phyloP scores from a whole-genome alignment of 2,888 invertebrate genomes.

The Torymus aiolomorphi region DNA sequence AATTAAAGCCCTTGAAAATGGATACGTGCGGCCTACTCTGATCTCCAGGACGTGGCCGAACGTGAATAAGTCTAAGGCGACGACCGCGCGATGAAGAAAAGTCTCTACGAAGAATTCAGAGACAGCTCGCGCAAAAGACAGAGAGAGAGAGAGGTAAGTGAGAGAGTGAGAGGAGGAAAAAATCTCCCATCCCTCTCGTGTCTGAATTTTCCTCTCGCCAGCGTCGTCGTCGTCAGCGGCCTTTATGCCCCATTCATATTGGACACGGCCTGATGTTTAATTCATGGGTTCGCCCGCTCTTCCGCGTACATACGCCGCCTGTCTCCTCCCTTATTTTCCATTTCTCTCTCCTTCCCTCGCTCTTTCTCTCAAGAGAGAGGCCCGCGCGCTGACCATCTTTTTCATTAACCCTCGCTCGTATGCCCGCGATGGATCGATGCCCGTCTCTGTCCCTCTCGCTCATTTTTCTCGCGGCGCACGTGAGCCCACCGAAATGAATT shows the following conservation, averaged over 20 bases:
- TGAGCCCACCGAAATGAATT: conserved; percentile 33
- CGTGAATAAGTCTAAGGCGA: neutral
- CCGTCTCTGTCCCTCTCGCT: conserved; percentile 5
- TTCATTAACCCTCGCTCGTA: conserved; percentile 38
- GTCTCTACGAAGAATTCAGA: neutral
- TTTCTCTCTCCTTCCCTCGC: neutral
- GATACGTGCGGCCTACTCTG: neutral
- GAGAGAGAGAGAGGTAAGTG: too few species aligned
- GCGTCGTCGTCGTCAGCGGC: neutral
- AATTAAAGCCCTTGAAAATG: conserved; percentile 28
- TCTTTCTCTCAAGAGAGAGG: neutral
- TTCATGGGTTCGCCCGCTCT: conserved; percentile 45
- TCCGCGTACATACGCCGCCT: conserved; percentile 20
- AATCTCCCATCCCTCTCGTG: neutral
- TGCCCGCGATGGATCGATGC: conserved; percentile 31
- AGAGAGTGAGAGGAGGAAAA: neutral
- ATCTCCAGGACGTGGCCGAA: neutral
- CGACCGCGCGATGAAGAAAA: neutral
- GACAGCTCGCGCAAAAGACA: neutral
- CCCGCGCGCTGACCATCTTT: conserved; percentile 36
- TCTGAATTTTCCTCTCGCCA: conserved; percentile 33
- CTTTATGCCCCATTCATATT: conserved; percentile 47
- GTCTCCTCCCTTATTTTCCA: conserved; percentile 19
- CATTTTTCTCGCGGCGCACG: conserved; percentile 28
- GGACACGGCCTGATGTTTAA: conserved; percentile 48